Conservation (phyloP, 2,888 invertebrate species). For the Leptinotarsa peninsularis region DNA sequence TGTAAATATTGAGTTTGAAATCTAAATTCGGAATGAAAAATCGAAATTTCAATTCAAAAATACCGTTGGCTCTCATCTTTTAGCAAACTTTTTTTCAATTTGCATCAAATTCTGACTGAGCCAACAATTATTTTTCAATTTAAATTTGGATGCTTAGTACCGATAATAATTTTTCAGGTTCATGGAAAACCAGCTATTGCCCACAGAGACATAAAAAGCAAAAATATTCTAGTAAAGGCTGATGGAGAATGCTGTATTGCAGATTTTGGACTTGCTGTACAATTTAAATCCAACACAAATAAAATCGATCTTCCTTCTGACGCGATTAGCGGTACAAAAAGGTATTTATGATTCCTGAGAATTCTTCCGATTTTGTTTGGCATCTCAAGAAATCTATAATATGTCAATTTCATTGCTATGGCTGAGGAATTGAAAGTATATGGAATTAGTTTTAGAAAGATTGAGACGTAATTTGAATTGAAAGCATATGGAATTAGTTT, state of each 20-base stretch:
- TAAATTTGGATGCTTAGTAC: background rate
- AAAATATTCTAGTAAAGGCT: constrained; percentile 46
- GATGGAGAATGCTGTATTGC: constrained; percentile 46
- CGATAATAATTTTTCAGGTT: constrained; percentile 18
- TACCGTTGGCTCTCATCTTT: no score
- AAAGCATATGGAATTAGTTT: no score
- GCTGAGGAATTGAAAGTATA: no score
- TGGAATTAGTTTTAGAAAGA: no score
- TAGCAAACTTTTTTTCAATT: no score
- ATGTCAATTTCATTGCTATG: no score
- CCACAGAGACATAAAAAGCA: constrained; percentile 47
- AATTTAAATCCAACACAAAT: constrained; percentile 30
- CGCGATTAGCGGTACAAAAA: constrained; percentile 31
- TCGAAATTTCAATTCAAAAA: no score
- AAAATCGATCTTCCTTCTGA: constrained; percentile 34
- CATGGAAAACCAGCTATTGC: constrained; percentile 46
- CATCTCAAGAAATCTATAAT: no score
- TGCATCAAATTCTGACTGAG: no score
- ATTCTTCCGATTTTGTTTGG: background rate
- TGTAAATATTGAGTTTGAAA: no score
- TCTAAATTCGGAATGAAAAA: no score
- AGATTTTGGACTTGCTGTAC: constrained; percentile 46
- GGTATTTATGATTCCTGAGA: constrained; percentile 9
- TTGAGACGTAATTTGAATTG: no score
- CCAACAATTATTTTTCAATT: background rate